Percentiles rank a stretch among this genome's conserved stretches.
These are phyloP conservation scores for Drosophila tripunctata DNA, from an alignment of 2,888 invertebrate genomes.

Conservation along the genomic window DNA sequence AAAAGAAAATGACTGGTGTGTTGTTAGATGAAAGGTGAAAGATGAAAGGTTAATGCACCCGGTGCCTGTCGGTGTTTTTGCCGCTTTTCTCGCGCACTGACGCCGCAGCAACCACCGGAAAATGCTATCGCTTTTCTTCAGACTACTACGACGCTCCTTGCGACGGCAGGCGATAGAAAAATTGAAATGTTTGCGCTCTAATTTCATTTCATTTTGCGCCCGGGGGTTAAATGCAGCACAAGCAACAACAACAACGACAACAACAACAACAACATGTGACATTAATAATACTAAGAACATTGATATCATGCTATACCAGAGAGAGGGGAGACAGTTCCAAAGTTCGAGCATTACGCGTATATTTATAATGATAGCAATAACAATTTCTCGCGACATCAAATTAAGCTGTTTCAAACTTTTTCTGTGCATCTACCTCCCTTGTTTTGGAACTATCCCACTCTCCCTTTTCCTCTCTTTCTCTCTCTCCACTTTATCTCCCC, in stretches of 20 bases:
- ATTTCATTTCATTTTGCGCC: conserved; percentile 45
- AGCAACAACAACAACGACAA: conserved; percentile 37
- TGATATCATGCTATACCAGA: conserved; percentile 40
- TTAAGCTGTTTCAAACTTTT: conserved; percentile 52
- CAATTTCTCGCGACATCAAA: conserved; percentile 70
- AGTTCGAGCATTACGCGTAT: conserved; percentile 36
- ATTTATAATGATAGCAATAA: conserved; percentile 74
- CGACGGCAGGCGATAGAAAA: conserved; percentile 32
- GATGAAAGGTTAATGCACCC: conserved; percentile 55
- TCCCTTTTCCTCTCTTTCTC: neutral
- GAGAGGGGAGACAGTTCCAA: neutral
- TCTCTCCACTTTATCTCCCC: neutral
- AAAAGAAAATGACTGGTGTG: conserved; percentile 36
- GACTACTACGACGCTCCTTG: conserved; percentile 9
- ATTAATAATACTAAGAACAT: conserved; percentile 66
- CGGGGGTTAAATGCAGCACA: conserved; percentile 58
- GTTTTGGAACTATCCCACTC: neutral
- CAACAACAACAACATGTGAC: conserved; percentile 37
- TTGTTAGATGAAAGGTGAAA: conserved; percentile 46
- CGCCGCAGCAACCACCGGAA: conserved; percentile 33
- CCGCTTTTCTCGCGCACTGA: neutral
- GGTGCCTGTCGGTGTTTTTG: neutral
- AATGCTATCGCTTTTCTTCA: conserved; percentile 32
- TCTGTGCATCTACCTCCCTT: neutral
- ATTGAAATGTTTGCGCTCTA: conserved; percentile 63